Percentiles rank a stretch among this genome's conserved stretches.
Conservation (phyloP, 2,113 vertebrate species). For the Colius striatus region DNA sequence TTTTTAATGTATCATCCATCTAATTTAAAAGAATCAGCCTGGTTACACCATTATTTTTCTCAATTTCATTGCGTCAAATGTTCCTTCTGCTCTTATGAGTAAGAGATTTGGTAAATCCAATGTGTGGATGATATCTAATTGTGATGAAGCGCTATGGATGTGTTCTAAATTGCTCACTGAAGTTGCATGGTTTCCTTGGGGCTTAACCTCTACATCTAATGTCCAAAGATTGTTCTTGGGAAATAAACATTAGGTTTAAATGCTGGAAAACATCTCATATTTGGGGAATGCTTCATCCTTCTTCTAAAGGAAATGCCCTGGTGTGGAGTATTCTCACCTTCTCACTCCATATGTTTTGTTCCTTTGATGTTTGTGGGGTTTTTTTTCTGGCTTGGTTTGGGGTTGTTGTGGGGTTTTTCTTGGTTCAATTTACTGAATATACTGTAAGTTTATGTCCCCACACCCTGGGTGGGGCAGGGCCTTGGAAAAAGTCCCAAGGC, state of each 20-base stretch:
- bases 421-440: background rate
- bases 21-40: background rate
- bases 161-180: background rate
- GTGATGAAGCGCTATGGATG: background rate
- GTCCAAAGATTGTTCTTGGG: background rate
- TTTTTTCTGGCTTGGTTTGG: no score
- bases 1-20: background rate
- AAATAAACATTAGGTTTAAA: background rate
- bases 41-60: conserved; percentile 17
- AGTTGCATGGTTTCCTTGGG: background rate
- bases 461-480: background rate
- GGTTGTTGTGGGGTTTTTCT: background rate
- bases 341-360: fast-evolving
- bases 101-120: conserved; percentile 30
- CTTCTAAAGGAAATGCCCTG: background rate
- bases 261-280: background rate
- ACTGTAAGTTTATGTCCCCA: background rate
- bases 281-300: background rate
- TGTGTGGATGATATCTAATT: background rate
- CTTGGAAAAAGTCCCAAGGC: background rate
- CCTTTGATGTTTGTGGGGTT: background rate
- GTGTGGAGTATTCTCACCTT: background rate
- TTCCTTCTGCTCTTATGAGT: background rate
- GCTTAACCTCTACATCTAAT: background rate
- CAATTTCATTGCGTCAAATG: background rate